Base-by-base conservation (phyloP, 2,797 vertebrate species). In the Melanotaenia parkinsoni region DNA sequence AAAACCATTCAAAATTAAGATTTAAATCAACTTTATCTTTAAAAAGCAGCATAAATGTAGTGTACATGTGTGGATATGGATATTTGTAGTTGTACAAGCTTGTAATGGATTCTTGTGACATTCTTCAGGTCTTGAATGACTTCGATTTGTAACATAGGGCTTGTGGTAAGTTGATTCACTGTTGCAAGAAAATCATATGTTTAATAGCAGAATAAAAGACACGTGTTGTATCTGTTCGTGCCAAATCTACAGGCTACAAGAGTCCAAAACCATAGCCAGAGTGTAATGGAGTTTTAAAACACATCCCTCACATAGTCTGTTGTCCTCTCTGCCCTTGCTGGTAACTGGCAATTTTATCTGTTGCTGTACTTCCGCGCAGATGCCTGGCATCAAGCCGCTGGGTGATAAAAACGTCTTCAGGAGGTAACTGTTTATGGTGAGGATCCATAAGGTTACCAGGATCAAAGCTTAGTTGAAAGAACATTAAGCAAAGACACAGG, bases 351-450 rank as follows among this genome's bases (percentile, higher is more conserved):
- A 89, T 70, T 92, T 86, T 83, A 91, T 93, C 87, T 84, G 74
- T 86, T 76, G 72, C 58, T 79, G 56, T 79, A 92, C 87, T 90
- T 93, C 88, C 84, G 67, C 37, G 74, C 89, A 91, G 87, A 94
- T 82, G 86, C 84, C 86, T 88, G 74, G 88, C 89, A 89, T 89
- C 71, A 63, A 85, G 82, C 84, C 82, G 69, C 40, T 5, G 38
- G 76, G 88, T 76, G 88, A 90, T 95, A 93, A 95, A 95, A 93
- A 88, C 73, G 94, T 95, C 93, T 71, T 84, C 68, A 38, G 77
- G 61, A 85, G 83, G 88, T 90, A 91, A 79, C 86, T 82, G 80
- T 95, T 95, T 93, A 94, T 63, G 93, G 79, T 88, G 90, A 93
- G 86, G 85, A 93, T 93, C 86, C 85, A 77, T 88, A 86, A 90